Conservation (phyloP, 1,140 invertebrate species). For the Formica exsecta region DNA sequence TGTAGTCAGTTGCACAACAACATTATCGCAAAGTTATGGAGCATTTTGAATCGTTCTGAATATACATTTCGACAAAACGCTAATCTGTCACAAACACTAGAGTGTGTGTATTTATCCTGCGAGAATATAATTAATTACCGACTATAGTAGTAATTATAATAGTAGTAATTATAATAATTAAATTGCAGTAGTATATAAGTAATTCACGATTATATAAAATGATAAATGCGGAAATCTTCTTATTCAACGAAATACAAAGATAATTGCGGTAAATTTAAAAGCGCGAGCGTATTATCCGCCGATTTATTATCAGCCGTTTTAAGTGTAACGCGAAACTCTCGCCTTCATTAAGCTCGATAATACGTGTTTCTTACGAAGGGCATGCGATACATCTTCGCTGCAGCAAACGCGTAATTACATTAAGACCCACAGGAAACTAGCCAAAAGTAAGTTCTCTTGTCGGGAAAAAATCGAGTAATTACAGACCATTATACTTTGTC, state of each 20-base stretch:
- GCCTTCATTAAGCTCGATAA: conserved; percentile 56
- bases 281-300: too few relatives aligned
- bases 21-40: background rate
- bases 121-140: background rate
- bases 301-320: conserved; percentile 17
- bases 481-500: background rate
- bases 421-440: background rate
- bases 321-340: conserved; percentile 14
- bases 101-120: background rate
- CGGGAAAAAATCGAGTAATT: conserved; percentile 41
- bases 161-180: background rate
- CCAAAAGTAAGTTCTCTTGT: conserved; percentile 52
- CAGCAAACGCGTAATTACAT: background rate
- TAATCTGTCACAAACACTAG: background rate
- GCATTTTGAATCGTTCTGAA: background rate
- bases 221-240: background rate
- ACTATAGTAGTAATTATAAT: background rate
- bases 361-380: background rate
- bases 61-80: background rate
- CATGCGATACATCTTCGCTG: background rate
- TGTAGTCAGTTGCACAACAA: background rate
- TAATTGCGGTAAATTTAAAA: background rate
- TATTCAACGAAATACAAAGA: background rate
- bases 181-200: background rate
- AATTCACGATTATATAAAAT: background rate